A percentile compares a stretch with the other conserved stretches of the same genome.
These are phyloP conservation scores for Chymomyza procnemis DNA, from an alignment of 2,888 invertebrate genomes.

Conservation along the genomic window DNA sequence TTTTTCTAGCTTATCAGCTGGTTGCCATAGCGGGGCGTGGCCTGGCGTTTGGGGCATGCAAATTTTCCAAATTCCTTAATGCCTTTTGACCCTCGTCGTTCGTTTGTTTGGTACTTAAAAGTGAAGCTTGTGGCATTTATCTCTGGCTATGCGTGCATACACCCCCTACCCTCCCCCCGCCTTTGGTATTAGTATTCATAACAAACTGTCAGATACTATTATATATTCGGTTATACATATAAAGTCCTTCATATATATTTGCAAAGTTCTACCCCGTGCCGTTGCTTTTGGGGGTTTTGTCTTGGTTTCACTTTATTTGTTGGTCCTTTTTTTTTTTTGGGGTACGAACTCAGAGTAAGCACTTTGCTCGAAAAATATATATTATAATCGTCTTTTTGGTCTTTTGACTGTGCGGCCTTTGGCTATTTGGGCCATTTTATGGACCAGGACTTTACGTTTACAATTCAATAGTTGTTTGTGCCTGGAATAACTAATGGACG, in stretches of 20 bases:
- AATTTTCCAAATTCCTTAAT: not conserved
- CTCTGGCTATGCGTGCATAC: not conserved
- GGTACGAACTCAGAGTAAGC: not conserved
- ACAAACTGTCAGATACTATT: constrained; percentile 65
- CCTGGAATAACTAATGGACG: constrained; percentile 67
- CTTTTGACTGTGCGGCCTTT: constrained; percentile 60
- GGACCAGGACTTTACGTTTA: constrained; percentile 49
- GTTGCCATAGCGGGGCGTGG: not conserved
- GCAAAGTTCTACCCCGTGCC: not conserved
- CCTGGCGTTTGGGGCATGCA: not conserved
- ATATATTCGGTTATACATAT: constrained; percentile 45
- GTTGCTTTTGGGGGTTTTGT: not conserved
- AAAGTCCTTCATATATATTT: constrained; percentile 45
- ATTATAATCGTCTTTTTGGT: constrained; percentile 32
- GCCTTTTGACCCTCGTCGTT: not conserved
- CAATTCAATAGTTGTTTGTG: constrained; percentile 35
- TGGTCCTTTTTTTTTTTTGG: not conserved
- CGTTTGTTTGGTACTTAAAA: not conserved
- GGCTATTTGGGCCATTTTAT: constrained; percentile 56
- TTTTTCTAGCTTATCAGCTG: not conserved
- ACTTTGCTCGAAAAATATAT: not conserved
- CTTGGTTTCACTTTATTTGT: not conserved
- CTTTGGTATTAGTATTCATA: constrained; percentile 73
- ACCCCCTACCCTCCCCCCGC: too few species aligned
- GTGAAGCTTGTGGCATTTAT: not conserved